These are phyloP conservation scores for Megastigmus dorsalis DNA, from an alignment of 2,888 invertebrate species.

Conservation along the genomic window DNA sequence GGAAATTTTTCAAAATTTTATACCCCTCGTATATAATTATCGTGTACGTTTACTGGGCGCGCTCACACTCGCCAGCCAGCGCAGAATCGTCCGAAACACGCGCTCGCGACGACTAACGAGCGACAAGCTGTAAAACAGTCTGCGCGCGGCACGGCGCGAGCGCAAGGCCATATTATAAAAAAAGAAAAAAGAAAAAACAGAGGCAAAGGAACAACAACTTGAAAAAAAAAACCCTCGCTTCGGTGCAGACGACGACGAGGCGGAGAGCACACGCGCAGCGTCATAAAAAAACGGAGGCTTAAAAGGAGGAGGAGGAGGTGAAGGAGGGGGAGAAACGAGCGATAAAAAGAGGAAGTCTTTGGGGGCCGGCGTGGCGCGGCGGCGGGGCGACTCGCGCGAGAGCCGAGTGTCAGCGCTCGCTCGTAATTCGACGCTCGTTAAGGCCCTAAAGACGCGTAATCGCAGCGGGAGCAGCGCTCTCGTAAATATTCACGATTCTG, in stretches of 20 bases:
- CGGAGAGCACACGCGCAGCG: neutral
- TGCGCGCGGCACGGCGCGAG: neutral
- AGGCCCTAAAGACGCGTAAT: slow-evolving; percentile 54
- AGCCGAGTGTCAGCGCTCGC: slow-evolving; percentile 41
- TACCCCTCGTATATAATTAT: slow-evolving; percentile 26
- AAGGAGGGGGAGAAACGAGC: no score
- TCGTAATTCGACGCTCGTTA: slow-evolving; percentile 54
- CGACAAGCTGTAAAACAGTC: slow-evolving; percentile 50
- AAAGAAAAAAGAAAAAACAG: neutral
- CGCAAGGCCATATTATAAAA: slow-evolving; percentile 7
- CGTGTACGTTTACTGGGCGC: neutral
- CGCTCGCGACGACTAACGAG: slow-evolving; percentile 38
- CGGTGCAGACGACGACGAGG: no score
- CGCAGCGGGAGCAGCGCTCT: slow-evolving; percentile 34
- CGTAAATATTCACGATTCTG: slow-evolving; percentile 50
- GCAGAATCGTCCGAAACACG: no score
- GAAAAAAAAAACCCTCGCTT: no score
- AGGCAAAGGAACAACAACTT: no score
- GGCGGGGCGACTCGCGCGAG: no score
- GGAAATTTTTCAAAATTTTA: slow-evolving; percentile 39
- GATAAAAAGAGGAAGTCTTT: no score
- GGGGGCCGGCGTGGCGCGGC: no score
- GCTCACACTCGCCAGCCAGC: slow-evolving; percentile 10
- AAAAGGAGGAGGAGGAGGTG: slow-evolving; percentile 14
- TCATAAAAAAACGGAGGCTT: slow-evolving; percentile 3